phyloP scores from a whole-genome alignment of 2,888 invertebrate species.

The Cyclophora albipunctata region DNA sequence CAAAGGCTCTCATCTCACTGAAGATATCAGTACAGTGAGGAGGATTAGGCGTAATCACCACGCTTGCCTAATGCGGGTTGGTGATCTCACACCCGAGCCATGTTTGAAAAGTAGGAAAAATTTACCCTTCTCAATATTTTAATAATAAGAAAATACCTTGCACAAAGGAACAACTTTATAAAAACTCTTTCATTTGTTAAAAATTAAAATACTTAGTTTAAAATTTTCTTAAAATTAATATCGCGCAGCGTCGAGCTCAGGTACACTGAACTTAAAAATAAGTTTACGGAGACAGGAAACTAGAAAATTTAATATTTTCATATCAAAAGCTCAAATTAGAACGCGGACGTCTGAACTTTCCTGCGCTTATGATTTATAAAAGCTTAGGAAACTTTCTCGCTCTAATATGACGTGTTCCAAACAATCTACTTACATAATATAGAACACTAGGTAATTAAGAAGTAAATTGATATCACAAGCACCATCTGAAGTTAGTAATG shows the following conservation, averaged over 20 bases:
- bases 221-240: conserved; percentile 60
- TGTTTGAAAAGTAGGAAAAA: no score
- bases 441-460: no score
- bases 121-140: no score
- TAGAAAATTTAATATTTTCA: conserved; percentile 59
- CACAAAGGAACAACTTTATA: background rate
- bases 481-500: background rate
- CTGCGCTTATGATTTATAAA: no score
- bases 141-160: no score
- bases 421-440: no score
- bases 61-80: no score
- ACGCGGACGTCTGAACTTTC: conserved; percentile 16
- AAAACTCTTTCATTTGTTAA: conserved; percentile 39
- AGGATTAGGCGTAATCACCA: no score
- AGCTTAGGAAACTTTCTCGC: conserved; percentile 9
- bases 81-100: no score
- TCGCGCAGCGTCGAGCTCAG: conserved; percentile 40
- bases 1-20: no score
- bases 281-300: conserved; percentile 57
- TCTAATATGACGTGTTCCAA: conserved; percentile 2
- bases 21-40: no score
- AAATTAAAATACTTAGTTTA: conserved; percentile 32
- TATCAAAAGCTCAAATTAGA: conserved; percentile 30
- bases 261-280: conserved; percentile 55
- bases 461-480: no score